Evolutionary conservation across 2,113 vertebrate species (phyloP), one percentile per base, ranked within the genome.

Genomic region (Leptodactylus fuscus): DNA sequence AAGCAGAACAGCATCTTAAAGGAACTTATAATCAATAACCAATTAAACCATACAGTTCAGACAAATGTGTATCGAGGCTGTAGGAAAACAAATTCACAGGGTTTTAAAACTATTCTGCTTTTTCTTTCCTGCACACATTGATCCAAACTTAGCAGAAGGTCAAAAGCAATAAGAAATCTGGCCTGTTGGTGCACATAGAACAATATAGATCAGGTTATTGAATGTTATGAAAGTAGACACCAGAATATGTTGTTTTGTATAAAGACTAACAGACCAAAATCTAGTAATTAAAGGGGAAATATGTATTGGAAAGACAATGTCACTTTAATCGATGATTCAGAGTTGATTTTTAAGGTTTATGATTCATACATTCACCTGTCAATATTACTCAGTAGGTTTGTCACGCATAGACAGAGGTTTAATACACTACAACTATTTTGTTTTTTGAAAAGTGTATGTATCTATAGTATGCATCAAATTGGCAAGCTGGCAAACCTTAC

Each of bases 11-110:
- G 75, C 87, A 89, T 88, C 87, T 82, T 82, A 51, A 51, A 27
- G 22, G 51, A 88, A 82, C 32, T 5, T 85, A 81, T 69, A 92
- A 88, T 90, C 89, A 88, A 87, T 90, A 91, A 90, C 87, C 73
- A 84, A 85, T 89, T 73, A 65, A 0, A 29, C 55, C 87, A 24
- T 44, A 32, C 36, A 0, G 0, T 87, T 88, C 87, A 83, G 24
- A 60, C 80, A 65, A 15, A 79, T 12, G 44, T 7, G 55, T 85
- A 83, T 15, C 87, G 90, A 91, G 90, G 88, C 81, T 85, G 51
- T 49, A 89, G 58, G 81, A 86, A 80, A 91, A 88, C 34, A 88
- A 83, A 81, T 85, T 88, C 84, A 55, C 58, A 82, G 65, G 51
- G 78, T 88, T 89, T n/a, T 41, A 85, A 89, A 83, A 82, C 80